These are phyloP conservation scores for Zophobas atratus DNA, from an alignment of 1,140 invertebrate genomes.

Conservation along the genomic window DNA sequence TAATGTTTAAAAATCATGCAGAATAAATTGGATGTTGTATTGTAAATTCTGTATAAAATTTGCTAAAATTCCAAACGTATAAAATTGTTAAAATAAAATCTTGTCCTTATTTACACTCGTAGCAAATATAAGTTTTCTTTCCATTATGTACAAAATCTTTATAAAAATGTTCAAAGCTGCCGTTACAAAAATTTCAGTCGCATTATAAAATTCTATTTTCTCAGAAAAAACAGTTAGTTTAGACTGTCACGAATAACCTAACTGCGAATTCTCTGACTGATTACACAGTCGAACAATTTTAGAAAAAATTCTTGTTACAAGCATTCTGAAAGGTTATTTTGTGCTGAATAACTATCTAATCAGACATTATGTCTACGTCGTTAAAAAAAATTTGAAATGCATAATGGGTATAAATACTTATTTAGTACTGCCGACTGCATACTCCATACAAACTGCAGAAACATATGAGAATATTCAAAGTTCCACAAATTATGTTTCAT, in stretches of 20 bases:
- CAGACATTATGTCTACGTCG: too few relatives aligned
- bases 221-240: not conserved
- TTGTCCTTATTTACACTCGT: constrained; percentile 23
- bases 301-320: too few relatives aligned
- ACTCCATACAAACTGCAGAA: too few relatives aligned
- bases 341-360: too few relatives aligned
- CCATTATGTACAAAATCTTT: constrained; percentile 43
- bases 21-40: constrained; percentile 26
- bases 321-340: too few relatives aligned
- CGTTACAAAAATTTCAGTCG: constrained; percentile 44
- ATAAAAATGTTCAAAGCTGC: constrained; percentile 43
- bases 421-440: too few relatives aligned
- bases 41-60: constrained; percentile 48
- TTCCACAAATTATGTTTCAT: too few relatives aligned
- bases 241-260: not conserved
- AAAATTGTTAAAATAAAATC: constrained; percentile 42
- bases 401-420: too few relatives aligned
- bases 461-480: too few relatives aligned
- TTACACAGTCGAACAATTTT: not conserved
- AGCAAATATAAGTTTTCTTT: constrained; percentile 33
- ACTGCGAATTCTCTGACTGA: not conserved
- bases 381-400: too few relatives aligned
- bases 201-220: constrained; percentile 6
- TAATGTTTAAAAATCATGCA: constrained; percentile 22
- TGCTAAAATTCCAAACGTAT: constrained; percentile 13